phyloP scores from a whole-genome alignment of 2,888 invertebrate genomes.

The Escarpia spicata region DNA sequence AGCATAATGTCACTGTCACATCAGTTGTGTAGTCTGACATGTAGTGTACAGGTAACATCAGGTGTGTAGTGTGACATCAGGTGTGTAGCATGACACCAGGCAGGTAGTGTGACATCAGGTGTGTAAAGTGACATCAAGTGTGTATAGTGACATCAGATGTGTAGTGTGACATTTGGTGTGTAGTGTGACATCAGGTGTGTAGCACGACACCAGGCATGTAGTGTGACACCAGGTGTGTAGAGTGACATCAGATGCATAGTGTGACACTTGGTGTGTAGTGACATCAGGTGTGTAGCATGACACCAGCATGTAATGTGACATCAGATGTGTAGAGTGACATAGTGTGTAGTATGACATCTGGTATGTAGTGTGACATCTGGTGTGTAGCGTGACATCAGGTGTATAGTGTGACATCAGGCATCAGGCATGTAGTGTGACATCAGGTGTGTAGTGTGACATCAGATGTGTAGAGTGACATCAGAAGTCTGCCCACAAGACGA shows the following conservation, averaged over 20 bases:
- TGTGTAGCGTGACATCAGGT: not conserved
- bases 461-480: conserved; percentile 30
- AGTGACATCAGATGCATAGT: not conserved
- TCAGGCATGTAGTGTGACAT: not conserved
- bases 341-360: not conserved
- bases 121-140: not conserved
- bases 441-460: not conserved
- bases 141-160: not conserved
- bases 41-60: no score
- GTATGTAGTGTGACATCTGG: not conserved
- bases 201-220: not conserved
- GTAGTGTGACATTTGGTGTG: not conserved
- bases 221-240: not conserved
- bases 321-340: not conserved
- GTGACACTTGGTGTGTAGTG: not conserved
- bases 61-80: not conserved
- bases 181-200: not conserved
- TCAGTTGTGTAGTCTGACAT: no score
- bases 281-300: not conserved
- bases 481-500: conserved; percentile 59
- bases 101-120: not conserved
- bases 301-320: not conserved
- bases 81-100: not conserved
- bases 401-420: not conserved
- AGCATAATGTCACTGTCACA: not conserved